Percentiles rank a stretch among this genome's conserved stretches.
Conservation (phyloP, 2,888 invertebrate genomes). For the Lithophane socia region DNA sequence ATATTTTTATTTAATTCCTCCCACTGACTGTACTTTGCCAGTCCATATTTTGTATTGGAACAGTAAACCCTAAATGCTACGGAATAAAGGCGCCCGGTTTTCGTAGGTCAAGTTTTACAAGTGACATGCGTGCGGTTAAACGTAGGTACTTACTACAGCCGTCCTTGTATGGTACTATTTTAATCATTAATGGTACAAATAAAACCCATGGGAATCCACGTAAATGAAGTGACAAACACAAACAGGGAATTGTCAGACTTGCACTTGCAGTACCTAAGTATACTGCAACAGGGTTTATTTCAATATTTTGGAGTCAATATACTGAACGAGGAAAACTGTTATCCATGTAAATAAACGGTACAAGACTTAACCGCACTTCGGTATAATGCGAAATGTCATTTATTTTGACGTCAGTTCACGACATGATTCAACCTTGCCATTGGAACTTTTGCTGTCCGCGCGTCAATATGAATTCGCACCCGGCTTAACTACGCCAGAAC, state of each 20-base stretch:
- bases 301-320: constrained; percentile 31
- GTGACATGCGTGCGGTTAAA: too few relatives aligned
- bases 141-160: not conserved
- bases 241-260: not conserved
- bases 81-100: too few relatives aligned
- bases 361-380: constrained; percentile 25
- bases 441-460: not conserved
- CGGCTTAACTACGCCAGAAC: constrained; percentile 21
- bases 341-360: not conserved
- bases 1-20: not conserved
- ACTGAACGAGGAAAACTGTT: constrained; percentile 36
- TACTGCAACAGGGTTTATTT: constrained; percentile 33
- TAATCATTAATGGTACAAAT: not conserved
- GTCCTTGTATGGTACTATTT: not conserved
- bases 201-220: not conserved
- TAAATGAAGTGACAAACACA: constrained; percentile 7
- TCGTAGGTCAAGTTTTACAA: too few relatives aligned
- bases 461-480: constrained; percentile 40
- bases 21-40: not conserved
- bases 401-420: constrained; percentile 49
- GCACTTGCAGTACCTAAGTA: not conserved
- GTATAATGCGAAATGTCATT: constrained; percentile 27
- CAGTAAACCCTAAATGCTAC: not conserved
- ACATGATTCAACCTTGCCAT: constrained; percentile 47
- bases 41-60: not conserved